Percentiles rank a stretch among this genome's conserved stretches.
phyloP scores from a whole-genome alignment of 2,888 invertebrate species.

The Xiphydria camelus region DNA sequence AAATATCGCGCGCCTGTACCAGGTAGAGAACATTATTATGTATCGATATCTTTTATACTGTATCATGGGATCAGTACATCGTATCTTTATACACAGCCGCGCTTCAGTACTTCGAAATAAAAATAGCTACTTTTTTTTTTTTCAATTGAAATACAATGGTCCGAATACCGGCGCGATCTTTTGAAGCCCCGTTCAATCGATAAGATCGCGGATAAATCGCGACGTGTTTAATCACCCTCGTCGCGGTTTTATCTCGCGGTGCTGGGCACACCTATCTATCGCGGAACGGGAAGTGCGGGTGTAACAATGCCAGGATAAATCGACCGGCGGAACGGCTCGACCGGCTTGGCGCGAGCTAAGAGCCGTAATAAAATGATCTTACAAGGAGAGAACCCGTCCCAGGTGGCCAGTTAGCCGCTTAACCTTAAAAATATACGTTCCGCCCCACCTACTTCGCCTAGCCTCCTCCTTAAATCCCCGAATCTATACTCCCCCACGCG shows the following conservation, averaged over 20 bases:
- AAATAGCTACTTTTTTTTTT: no score
- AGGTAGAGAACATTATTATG: no score
- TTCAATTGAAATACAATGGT: no score
- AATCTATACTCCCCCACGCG: slow-evolving; percentile 14
- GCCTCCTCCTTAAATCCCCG: slow-evolving; percentile 8
- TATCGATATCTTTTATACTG: no score
- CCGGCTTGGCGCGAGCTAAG: slow-evolving; percentile 28
- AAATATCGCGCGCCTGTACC: no score
- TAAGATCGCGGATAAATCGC: slow-evolving; percentile 12
- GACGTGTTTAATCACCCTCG: slow-evolving; percentile 30
- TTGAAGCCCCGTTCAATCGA: no score
- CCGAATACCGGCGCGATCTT: no score
- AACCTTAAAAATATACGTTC: slow-evolving; percentile 36
- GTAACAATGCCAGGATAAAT: slow-evolving; percentile 35
- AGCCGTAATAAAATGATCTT: slow-evolving; percentile 36
- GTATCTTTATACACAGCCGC: no score
- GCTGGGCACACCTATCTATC: no score
- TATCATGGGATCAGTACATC: no score
- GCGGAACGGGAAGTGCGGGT: no score
- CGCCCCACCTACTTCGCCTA: slow-evolving; percentile 7
- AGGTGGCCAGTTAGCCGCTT: slow-evolving; percentile 41
- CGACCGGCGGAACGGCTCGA: slow-evolving; percentile 28
- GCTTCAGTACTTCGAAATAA: no score
- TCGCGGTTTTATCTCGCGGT: slow-evolving; percentile 19
- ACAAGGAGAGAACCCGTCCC: slow-evolving; percentile 34